Evolutionary conservation across 2,888 invertebrate genomes (phyloP).

Genomic region (Malthinus flaveolus): DNA sequence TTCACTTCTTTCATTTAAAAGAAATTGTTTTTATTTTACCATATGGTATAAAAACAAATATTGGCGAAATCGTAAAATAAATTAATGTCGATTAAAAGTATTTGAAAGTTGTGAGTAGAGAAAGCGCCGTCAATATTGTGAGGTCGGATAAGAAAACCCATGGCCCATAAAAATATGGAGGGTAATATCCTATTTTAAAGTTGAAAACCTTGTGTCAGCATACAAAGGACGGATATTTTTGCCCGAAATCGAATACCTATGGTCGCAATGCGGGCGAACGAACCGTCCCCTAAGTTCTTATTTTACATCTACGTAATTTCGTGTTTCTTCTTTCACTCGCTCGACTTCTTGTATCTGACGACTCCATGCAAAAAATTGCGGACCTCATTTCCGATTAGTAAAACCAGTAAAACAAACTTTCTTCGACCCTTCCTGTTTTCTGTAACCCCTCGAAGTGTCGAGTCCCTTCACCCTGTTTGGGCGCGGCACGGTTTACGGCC

Average conservation of each 20-base stretch:
- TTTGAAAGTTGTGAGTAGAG: slow-evolving; percentile 24
- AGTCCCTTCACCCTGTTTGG: too few relatives aligned
- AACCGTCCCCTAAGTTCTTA: slow-evolving; percentile 12
- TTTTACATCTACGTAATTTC: neutral
- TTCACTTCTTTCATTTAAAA: neutral
- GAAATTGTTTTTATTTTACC: neutral
- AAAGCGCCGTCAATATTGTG: slow-evolving; percentile 18
- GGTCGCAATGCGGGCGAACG: slow-evolving; percentile 19
- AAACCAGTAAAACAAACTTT: too few relatives aligned
- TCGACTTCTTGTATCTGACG: neutral
- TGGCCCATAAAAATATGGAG: slow-evolving; percentile 12
- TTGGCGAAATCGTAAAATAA: slow-evolving; percentile 14
- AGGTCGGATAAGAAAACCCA: slow-evolving; percentile 6
- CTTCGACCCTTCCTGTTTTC: too few relatives aligned
- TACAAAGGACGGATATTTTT: slow-evolving; percentile 15
- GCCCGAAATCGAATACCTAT: slow-evolving; percentile 16
- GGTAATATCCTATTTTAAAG: slow-evolving; percentile 21
- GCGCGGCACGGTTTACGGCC: too few relatives aligned
- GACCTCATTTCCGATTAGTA: too few relatives aligned
- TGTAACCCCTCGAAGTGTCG: too few relatives aligned
- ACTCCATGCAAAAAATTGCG: too few relatives aligned
- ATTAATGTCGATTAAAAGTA: slow-evolving; percentile 14
- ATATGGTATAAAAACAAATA: neutral
- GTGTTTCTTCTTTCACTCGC: neutral
- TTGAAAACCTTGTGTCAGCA: slow-evolving; percentile 23